A percentile compares a stretch with the other conserved stretches of the same genome.
Evolutionary conservation across 2,113 vertebrate species (phyloP).

Genomic region (Lipotes vexillifer): DNA sequence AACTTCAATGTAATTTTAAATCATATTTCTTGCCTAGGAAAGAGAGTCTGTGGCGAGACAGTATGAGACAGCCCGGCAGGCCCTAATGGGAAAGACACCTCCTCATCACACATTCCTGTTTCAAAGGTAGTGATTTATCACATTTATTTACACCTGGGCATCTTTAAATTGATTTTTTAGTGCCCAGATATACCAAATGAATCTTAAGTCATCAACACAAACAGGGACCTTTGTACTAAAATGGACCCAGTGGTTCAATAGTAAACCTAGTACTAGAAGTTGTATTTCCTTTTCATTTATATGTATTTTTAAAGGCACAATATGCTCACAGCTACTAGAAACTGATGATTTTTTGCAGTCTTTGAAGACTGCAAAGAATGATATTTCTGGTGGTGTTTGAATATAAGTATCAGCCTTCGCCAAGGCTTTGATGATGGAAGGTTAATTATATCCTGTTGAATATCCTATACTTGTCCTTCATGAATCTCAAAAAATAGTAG

Average conservation of each 20-base stretch:
- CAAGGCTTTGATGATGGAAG: neutral
- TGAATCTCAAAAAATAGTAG: neutral
- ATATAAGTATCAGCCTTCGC: neutral
- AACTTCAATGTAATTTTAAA: neutral
- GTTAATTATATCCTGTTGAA: neutral
- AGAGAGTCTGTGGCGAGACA: constrained; percentile 83
- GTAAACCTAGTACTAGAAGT: neutral
- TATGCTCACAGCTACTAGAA: neutral
- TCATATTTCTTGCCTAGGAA: constrained; percentile 79
- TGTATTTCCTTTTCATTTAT: neutral
- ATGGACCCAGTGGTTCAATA: neutral
- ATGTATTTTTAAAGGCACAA: neutral
- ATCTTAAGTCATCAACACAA: neutral
- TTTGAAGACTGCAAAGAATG: neutral
- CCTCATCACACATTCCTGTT: constrained; percentile 80
- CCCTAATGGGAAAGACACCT: constrained; percentile 81
- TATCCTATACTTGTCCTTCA: neutral
- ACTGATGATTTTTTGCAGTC: neutral
- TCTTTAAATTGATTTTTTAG: neutral
- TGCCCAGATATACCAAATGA: neutral
- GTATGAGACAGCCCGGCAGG: constrained; percentile 78
- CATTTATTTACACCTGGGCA: neutral
- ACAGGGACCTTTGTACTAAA: neutral
- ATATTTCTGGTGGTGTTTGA: neutral
- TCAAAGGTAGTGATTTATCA: constrained; percentile 82